phyloP scores from a whole-genome alignment of 2,113 vertebrate species.

The Indicator maculatus region DNA sequence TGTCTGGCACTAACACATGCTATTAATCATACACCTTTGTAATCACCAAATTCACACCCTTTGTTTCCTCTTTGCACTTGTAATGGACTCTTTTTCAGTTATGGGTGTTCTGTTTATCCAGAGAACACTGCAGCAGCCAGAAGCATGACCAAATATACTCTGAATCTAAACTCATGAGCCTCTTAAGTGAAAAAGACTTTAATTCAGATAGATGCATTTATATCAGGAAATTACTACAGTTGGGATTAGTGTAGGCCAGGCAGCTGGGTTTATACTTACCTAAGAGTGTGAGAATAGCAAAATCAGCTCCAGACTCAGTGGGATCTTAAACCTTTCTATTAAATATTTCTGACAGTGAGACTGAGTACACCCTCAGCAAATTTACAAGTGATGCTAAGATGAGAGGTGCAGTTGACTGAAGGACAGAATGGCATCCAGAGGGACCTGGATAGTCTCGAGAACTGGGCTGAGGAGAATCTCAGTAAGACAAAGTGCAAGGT shows the following conservation, averaged over 20 bases:
- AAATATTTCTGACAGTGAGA: no score
- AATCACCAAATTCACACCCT: conserved; percentile 1
- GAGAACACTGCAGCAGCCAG: neutral
- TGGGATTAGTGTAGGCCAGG: neutral
- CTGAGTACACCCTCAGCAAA: no score
- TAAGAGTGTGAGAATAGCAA: neutral
- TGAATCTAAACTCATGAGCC: neutral
- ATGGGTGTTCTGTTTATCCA: neutral
- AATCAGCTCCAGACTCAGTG: neutral
- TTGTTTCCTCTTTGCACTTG: neutral
- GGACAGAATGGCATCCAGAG: no score
- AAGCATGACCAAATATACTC: neutral
- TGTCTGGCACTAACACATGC: neutral
- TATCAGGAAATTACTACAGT: neutral
- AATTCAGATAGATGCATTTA: neutral
- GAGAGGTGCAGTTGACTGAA: no score
- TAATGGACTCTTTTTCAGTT: neutral
- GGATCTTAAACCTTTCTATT: neutral
- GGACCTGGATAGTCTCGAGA: no score
- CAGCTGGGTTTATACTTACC: neutral
- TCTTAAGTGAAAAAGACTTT: neutral
- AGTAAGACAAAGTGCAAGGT: no score
- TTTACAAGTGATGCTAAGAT: no score
- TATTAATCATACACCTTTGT: conserved; percentile 15
- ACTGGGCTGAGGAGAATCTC: no score